Conservation (phyloP, 2,113 vertebrate species). For the Gavia stellata region DNA sequence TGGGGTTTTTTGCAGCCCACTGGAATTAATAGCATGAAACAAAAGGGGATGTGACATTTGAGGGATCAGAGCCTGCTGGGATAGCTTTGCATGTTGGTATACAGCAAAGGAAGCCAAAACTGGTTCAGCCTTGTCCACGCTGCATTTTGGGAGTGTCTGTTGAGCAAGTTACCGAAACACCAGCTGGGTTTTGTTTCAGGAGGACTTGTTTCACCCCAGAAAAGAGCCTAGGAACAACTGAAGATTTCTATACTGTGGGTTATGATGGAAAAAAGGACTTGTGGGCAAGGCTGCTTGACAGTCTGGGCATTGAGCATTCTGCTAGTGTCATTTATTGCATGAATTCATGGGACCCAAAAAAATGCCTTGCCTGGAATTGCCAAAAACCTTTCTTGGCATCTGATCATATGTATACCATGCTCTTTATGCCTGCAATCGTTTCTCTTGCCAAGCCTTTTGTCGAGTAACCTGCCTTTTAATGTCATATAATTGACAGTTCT, state of each 20-base stretch:
- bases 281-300: neutral
- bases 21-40: neutral
- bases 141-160: neutral
- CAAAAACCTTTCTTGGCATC: neutral
- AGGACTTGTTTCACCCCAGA: neutral
- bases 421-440: neutral
- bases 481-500: neutral
- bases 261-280: neutral
- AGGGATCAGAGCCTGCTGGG: neutral
- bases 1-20: neutral
- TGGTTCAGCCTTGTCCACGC: neutral
- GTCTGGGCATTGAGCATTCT: neutral
- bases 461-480: neutral
- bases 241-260: neutral
- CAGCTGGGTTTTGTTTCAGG: neutral
- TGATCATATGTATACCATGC: neutral
- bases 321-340: neutral
- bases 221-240: neutral
- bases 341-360: neutral
- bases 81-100: neutral
- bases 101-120: neutral
- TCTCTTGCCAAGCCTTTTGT: neutral
- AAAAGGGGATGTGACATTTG: slow-evolving; percentile 2
- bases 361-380: neutral
- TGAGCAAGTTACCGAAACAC: neutral